These are phyloP conservation scores for Bovichtus variegatus DNA, from an alignment of 2,797 vertebrate genomes.

Conservation along the genomic window DNA sequence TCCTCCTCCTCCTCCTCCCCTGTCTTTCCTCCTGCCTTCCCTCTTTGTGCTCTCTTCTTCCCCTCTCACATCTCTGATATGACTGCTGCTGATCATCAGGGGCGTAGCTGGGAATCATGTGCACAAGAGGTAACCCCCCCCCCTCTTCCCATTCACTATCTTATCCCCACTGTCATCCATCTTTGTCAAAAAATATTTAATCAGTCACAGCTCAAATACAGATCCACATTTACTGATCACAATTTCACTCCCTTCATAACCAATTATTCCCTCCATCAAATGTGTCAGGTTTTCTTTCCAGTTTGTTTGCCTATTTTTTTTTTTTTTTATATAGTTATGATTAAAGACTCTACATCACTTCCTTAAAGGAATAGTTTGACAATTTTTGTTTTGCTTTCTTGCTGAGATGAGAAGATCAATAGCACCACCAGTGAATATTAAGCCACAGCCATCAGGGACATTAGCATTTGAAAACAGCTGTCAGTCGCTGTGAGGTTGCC, in stretches of 20 bases:
- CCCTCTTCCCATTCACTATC: not conserved
- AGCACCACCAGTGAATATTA: no score
- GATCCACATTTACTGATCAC: not conserved
- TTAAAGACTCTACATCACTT: not conserved
- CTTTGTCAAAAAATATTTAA: not conserved
- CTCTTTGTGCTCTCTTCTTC: slow-evolving; percentile 57
- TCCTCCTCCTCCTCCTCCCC: slow-evolving; percentile 69
- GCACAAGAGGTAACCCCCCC: not conserved
- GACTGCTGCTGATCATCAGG: slow-evolving; percentile 55
- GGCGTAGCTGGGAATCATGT: slow-evolving; percentile 56
- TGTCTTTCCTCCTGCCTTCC: slow-evolving; percentile 36
- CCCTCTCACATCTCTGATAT: slow-evolving; percentile 48
- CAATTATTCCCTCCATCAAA: not conserved
- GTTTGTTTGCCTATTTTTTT: not conserved
- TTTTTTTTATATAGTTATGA: no score
- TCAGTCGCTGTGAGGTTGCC: not conserved
- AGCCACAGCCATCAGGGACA: not conserved
- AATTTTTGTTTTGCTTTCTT: not conserved
- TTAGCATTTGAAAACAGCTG: not conserved
- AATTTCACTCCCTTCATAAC: not conserved
- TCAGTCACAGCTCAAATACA: not conserved
- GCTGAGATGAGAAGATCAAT: not conserved
- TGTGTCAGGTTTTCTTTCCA: not conserved
- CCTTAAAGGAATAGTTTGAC: not conserved
- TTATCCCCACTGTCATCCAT: not conserved